phyloP scores from a whole-genome alignment of 2,888 invertebrate genomes.

The Acrocera orbiculus region DNA sequence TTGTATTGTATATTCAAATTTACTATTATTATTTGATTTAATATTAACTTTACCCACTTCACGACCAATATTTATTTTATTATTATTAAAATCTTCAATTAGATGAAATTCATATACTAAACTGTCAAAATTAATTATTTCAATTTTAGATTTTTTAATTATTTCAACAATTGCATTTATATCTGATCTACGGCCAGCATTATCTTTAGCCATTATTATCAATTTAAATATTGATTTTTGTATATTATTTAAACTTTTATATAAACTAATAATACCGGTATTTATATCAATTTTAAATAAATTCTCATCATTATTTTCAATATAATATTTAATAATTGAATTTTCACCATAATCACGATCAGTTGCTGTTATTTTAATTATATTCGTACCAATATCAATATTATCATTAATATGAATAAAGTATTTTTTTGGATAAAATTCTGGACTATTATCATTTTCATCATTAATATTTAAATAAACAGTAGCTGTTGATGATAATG shows the following conservation, averaged over 20 bases:
- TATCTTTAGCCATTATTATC: slow-evolving; percentile 63
- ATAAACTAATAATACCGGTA: slow-evolving; percentile 56
- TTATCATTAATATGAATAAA: slow-evolving; percentile 59
- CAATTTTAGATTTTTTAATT: slow-evolving; percentile 51
- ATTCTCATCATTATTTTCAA: slow-evolving; percentile 57
- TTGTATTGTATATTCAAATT: slow-evolving; percentile 60
- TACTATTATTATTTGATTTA: slow-evolving; percentile 38
- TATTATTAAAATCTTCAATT: slow-evolving; percentile 56
- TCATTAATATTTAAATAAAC: slow-evolving; percentile 65
- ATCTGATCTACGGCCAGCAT: slow-evolving; percentile 51
- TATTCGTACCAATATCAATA: slow-evolving; percentile 38
- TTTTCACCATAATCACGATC: slow-evolving; percentile 84
- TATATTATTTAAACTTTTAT: slow-evolving; percentile 41
- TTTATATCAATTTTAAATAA: slow-evolving; percentile 62
- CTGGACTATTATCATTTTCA: slow-evolving; percentile 82
- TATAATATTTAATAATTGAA: slow-evolving; percentile 57
- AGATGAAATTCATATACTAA: slow-evolving; percentile 69
- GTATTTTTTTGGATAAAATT: slow-evolving; percentile 80
- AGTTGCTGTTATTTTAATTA: slow-evolving; percentile 60
- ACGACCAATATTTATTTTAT: slow-evolving; percentile 40
- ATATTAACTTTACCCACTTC: slow-evolving; percentile 63
- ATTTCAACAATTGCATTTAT: slow-evolving; percentile 69
- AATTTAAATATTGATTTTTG: slow-evolving; percentile 54
- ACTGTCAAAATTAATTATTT: slow-evolving; percentile 56
- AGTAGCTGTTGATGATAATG: slow-evolving; percentile 79